These are phyloP conservation scores for Eufriesea mexicana DNA, from an alignment of 1,140 invertebrate genomes.

Conservation along the genomic window DNA sequence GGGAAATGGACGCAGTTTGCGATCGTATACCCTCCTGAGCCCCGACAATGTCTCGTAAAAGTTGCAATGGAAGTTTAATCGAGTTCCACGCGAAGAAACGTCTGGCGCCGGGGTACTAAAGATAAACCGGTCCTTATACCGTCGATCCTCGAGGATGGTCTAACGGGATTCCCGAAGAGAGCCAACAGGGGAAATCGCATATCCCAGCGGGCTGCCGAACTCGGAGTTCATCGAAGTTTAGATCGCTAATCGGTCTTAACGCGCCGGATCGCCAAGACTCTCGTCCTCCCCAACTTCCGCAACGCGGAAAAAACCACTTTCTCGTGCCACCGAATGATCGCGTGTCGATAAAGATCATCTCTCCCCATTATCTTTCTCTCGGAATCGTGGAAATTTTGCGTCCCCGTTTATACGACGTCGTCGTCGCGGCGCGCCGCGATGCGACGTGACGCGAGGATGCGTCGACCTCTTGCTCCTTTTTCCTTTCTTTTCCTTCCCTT, in stretches of 20 bases:
- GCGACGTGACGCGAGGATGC: too few relatives aligned
- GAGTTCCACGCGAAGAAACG: slow-evolving; percentile 72
- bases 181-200: slow-evolving; percentile 42
- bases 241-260: slow-evolving; percentile 70
- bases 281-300: not conserved
- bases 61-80: slow-evolving; percentile 77
- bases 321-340: not conserved
- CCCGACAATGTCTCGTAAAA: slow-evolving; percentile 72
- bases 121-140: slow-evolving; percentile 73
- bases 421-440: too few relatives aligned
- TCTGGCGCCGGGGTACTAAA: slow-evolving; percentile 72
- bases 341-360: not conserved
- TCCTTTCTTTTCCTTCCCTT: too few relatives aligned
- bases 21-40: slow-evolving; percentile 63
- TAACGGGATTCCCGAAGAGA: slow-evolving; percentile 56
- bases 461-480: not conserved
- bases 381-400: not conserved
- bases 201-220: slow-evolving; percentile 59
- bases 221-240: slow-evolving; percentile 67
- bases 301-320: slow-evolving; percentile 30
- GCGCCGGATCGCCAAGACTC: slow-evolving; percentile 40
- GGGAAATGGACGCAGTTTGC: slow-evolving; percentile 27
- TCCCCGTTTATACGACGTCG: not conserved
- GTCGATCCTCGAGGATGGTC: slow-evolving; percentile 62
- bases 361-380: too few relatives aligned